Conservation (phyloP, 2,113 vertebrate genomes). For the Pteropus alecto region DNA sequence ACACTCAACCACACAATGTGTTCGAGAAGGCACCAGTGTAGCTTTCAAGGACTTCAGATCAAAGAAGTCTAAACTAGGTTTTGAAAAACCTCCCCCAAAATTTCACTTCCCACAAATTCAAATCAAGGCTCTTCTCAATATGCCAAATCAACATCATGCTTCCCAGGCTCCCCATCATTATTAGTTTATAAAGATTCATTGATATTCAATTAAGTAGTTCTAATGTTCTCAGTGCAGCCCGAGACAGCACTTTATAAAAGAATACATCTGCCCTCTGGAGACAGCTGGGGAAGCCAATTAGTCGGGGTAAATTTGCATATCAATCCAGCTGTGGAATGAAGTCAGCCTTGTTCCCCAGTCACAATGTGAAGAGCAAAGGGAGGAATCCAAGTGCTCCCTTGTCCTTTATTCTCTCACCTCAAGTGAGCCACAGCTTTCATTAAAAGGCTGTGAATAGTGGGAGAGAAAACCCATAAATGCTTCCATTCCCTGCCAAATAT, state of each 20-base stretch:
- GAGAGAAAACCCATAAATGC: conserved; percentile 39
- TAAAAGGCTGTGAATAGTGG: conserved; percentile 60
- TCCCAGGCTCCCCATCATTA: conserved; percentile 68
- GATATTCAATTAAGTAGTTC: conserved; percentile 79
- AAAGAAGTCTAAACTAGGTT: conserved; percentile 55
- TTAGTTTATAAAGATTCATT: conserved; percentile 76
- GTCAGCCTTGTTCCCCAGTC: conserved; percentile 50
- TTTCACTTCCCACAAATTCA: conserved; percentile 69
- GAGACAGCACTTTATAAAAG: conserved; percentile 79
- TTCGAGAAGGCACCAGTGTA: conserved; percentile 46
- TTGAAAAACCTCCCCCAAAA: conserved; percentile 54
- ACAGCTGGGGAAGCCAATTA: conserved; percentile 82
- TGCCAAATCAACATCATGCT: conserved; percentile 49
- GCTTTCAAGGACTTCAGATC: conserved; percentile 59
- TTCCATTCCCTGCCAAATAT: conserved; percentile 44
- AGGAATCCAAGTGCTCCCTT: conserved; percentile 49
- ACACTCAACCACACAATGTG: conserved; percentile 14
- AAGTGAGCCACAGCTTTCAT: conserved; percentile 50
- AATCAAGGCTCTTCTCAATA: conserved; percentile 41
- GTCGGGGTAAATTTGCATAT: conserved; percentile 77
- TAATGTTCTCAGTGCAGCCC: conserved; percentile 71
- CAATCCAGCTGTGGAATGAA: conserved; percentile 74
- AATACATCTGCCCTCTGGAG: conserved; percentile 77
- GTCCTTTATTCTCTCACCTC: conserved; percentile 60
- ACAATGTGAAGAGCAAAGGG: conserved; percentile 49